A percentile compares a stretch with the other conserved stretches of the same genome.
Evolutionary conservation across 2,797 vertebrate species (phyloP).

Genomic region (Graptemys geographica): DNA sequence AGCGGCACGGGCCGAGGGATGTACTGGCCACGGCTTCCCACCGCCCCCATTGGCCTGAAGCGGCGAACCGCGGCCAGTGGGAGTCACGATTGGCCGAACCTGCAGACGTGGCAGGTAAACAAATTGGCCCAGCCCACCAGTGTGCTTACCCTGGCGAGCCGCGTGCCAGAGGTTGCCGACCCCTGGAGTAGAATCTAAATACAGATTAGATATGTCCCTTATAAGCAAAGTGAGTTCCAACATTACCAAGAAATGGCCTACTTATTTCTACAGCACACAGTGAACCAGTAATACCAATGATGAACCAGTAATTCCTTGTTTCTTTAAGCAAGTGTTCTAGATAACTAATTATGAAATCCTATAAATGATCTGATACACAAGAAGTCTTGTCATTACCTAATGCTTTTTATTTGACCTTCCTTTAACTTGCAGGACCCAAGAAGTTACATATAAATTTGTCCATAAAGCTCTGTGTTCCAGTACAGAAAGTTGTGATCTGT

Average conservation of each 20-base stretch:
- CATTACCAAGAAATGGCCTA: neutral
- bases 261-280: neutral
- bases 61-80: no score
- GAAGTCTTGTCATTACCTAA: neutral
- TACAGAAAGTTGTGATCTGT: neutral
- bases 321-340: neutral
- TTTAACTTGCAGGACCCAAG: neutral
- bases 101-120: no score
- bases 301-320: neutral
- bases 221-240: neutral
- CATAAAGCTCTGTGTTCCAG: neutral
- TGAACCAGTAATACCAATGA: neutral
- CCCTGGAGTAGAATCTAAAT: neutral
- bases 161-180: no score
- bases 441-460: neutral
- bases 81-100: no score
- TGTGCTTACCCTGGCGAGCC: no score
- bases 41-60: no score
- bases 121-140: no score
- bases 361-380: neutral
- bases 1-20: no score
- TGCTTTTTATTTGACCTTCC: neutral
- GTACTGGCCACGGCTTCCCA: no score
- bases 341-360: neutral
- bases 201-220: neutral